Base-by-base conservation (phyloP, 2,113 vertebrate genomes). In the Pluvialis apricaria region DNA sequence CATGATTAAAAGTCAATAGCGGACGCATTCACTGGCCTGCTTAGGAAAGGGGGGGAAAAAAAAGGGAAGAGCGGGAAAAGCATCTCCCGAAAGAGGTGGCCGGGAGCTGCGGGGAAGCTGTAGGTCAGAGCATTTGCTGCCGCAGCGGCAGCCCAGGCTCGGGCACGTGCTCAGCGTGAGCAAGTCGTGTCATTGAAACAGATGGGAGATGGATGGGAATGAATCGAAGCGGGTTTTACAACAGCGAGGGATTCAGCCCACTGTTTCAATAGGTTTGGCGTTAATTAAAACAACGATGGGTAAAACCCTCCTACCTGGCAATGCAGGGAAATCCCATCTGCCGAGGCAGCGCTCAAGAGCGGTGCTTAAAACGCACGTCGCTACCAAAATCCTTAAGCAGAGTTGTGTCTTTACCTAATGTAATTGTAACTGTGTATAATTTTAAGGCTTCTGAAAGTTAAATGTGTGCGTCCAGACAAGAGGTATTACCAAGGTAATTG, bases 341-440 rank as follows among this genome's bases (percentile, higher is more conserved):
- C 34, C 13, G 70, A 44, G 94, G 7, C 54, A 29, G 25, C 18
- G 1, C 10, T 18, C 6, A 15, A 19, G 64, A 81, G 34, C 11
- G 54, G 84, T 38, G 4, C 58, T 64, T 47, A 38, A 72, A 77
- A 6, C 3, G 2, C 21, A 14, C 0, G 1, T 40, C 17, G 0
- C 58, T 29, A 4, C 36, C 21, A 2, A 61, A 66, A n/a, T 51
- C 73, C 83, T 13, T 0, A 5, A 31, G 47, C 42, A 34, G 58
- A 68, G 6, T 2, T 6, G 17, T 29, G 49, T 11, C 79, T 38
- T 75, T 32, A 17, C 52, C 54, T 32, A 2, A 11, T 20, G 24
- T 13, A 38, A 7, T 28, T 25, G 55, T 31, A 26, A 54, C 29
- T 15, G 21, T 10, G 34, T 14, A 16, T 17, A 13, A 51, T 32